These are phyloP conservation scores for Cataglyphis albicans DNA, from an alignment of 2,888 invertebrate genomes.

Conservation along the genomic window DNA sequence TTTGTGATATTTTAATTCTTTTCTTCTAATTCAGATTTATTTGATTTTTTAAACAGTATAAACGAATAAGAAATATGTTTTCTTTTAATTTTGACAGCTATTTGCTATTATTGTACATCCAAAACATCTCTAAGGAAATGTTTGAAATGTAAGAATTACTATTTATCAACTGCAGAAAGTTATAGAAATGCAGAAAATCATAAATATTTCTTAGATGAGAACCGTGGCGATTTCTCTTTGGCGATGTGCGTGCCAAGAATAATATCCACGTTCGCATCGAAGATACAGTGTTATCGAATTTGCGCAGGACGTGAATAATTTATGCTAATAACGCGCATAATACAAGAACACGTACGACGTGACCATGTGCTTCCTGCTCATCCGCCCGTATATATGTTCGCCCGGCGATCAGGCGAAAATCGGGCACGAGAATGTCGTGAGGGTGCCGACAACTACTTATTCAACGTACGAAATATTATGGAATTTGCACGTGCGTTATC, in stretches of 20 bases:
- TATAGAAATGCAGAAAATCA: not conserved
- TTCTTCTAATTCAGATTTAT: too few species aligned
- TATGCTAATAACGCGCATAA: conserved; percentile 60
- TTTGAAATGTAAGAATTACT: too few species aligned
- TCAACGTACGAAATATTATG: conserved; percentile 50
- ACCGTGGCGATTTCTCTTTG: not conserved
- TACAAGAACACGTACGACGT: conserved; percentile 44
- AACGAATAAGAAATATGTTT: too few species aligned
- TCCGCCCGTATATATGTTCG: conserved; percentile 66
- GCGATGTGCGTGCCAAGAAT: conserved; percentile 31
- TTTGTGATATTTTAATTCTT: too few species aligned
- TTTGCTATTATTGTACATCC: too few species aligned
- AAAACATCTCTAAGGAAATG: too few species aligned
- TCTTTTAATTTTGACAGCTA: too few species aligned
- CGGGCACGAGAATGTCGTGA: conserved; percentile 36
- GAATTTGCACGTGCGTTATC: conserved; percentile 43
- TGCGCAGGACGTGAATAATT: conserved; percentile 58
- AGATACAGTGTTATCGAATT: conserved; percentile 58
- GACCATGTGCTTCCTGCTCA: conserved; percentile 61
- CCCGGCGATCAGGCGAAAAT: conserved; percentile 56
- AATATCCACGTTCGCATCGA: conserved; percentile 26
- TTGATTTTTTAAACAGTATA: too few species aligned
- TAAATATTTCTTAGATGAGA: not conserved
- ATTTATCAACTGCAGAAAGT: not conserved
- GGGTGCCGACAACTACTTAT: conserved; percentile 42